Evolutionary conservation across 2,888 invertebrate species (phyloP).

Genomic region (Parasteatoda lunata): DNA sequence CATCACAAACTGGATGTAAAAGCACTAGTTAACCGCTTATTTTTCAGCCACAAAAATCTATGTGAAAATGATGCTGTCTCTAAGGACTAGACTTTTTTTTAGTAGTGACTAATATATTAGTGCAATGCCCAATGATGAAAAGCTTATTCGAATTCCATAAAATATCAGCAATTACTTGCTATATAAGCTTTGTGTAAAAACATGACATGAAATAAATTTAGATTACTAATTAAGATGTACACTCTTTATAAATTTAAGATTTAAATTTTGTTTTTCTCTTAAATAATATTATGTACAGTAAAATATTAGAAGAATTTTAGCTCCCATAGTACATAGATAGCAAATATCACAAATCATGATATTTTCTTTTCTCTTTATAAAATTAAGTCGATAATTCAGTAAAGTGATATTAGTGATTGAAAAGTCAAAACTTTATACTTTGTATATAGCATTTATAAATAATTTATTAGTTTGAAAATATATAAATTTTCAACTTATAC

Average conservation of each 20-base stretch:
- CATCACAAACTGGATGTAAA: conserved; percentile 27
- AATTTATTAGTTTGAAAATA: conserved; percentile 29
- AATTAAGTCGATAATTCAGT: conserved; percentile 37
- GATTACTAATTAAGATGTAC: conserved; percentile 24
- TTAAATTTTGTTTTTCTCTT: conserved; percentile 13
- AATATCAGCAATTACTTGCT: conserved; percentile 53
- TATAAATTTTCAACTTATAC: conserved; percentile 34
- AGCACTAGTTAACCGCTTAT: conserved; percentile 25
- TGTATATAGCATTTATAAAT: conserved; percentile 43
- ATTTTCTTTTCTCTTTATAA: conserved; percentile 7
- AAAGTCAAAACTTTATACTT: conserved; percentile 32
- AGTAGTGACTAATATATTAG: conserved; percentile 41
- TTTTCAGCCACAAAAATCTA: conserved; percentile 51
- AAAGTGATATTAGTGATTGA: conserved; percentile 44
- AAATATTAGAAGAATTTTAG: conserved; percentile 42
- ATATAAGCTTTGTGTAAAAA: conserved; percentile 55
- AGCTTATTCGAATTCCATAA: conserved; percentile 53
- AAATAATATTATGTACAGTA: conserved; percentile 44
- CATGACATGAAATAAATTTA: conserved; percentile 48
- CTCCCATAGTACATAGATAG: conserved; percentile 29
- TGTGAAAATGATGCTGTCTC: conserved; percentile 56
- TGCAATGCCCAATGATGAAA: conserved; percentile 48
- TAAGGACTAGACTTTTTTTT: conserved; percentile 51
- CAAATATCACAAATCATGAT: conserved; percentile 54
- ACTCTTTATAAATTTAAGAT: conserved; percentile 47